Percentiles rank a stretch among this genome's conserved stretches.
Conservation (phyloP, 2,113 vertebrate species). For the Sula dactylatra region DNA sequence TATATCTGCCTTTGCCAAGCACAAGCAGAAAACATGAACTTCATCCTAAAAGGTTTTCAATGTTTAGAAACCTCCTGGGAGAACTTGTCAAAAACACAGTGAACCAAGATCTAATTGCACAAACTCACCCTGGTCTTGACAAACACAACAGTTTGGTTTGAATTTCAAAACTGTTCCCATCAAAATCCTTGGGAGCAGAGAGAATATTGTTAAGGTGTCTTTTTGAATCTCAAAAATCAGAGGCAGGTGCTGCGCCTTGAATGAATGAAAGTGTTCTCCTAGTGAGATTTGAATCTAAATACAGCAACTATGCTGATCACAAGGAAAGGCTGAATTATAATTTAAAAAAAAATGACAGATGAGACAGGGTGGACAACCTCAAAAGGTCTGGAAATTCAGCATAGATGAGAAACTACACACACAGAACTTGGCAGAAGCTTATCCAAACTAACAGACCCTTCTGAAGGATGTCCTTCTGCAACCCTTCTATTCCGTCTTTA, state of each 20-base stretch:
- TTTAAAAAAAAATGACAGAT: neutral
- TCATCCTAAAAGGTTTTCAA: constrained; percentile 56
- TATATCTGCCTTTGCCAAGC: constrained; percentile 36
- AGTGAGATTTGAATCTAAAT: constrained; percentile 7
- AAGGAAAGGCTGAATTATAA: neutral
- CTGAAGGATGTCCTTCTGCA: neutral
- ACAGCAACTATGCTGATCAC: neutral
- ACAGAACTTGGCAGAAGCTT: neutral
- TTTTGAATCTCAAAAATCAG: constrained; percentile 11
- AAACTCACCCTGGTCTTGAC: constrained; percentile 17
- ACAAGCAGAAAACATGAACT: constrained; percentile 27
- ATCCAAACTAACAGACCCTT: neutral
- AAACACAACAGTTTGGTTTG: constrained; percentile 38
- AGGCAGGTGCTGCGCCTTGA: neutral
- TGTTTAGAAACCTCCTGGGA: constrained; percentile 59
- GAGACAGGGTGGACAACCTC: neutral
- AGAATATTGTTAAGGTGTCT: neutral
- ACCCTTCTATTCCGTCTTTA: neutral
- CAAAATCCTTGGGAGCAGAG: constrained; percentile 24
- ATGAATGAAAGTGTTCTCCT: neutral
- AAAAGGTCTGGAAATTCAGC: neutral
- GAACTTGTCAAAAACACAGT: constrained; percentile 51
- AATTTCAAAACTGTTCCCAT: constrained; percentile 32
- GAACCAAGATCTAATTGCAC: constrained; percentile 51
- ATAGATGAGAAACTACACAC: neutral